Conservation (phyloP, 2,888 invertebrate genomes). For the Nipponacmea schrenckii region DNA sequence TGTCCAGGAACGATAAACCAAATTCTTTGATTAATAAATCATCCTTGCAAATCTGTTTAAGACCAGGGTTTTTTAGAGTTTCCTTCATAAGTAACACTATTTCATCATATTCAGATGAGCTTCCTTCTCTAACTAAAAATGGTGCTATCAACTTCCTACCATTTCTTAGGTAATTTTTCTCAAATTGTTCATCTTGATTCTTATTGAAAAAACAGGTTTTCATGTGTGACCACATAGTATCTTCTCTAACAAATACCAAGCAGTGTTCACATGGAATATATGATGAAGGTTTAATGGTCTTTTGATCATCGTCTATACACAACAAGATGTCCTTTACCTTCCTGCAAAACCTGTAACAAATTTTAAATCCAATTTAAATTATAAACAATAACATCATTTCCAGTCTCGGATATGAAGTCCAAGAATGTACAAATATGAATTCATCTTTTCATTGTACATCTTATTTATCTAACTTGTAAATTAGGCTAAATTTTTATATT, state of each 20-base stretch:
- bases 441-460: no score
- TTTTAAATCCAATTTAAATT: no score
- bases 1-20: no score
- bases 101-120: background rate
- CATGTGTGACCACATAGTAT: no score
- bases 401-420: no score
- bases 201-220: no score
- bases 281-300: background rate
- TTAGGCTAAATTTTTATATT: no score
- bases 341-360: background rate
- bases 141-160: background rate
- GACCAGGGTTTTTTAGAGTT: background rate
- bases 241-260: background rate
- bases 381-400: no score
- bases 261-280: background rate
- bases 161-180: constrained; percentile 5
- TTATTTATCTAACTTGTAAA: no score
- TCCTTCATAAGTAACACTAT: background rate
- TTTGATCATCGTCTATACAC: background rate
- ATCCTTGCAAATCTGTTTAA: background rate
- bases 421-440: no score
- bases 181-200: no score
- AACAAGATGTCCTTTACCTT: background rate
- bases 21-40: background rate
- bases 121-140: background rate